These are phyloP conservation scores for Pelvicachromis taeniatus DNA, from an alignment of 2,113 vertebrate genomes.

Conservation along the genomic window DNA sequence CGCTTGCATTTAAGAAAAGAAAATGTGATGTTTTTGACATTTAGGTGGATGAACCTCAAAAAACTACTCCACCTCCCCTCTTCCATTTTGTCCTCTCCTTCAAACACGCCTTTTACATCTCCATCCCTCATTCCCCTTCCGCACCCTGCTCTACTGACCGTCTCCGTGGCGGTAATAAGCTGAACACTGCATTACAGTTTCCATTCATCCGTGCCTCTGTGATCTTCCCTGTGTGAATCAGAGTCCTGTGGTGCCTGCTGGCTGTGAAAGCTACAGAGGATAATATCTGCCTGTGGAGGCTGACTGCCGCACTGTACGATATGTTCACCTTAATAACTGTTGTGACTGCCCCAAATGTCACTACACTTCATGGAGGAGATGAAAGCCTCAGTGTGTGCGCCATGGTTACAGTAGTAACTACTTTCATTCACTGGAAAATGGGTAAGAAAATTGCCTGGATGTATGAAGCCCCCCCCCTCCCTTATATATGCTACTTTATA, in stretches of 20 bases:
- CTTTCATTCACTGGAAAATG: neutral
- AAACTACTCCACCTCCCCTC: neutral
- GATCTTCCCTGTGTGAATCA: constrained; percentile 45
- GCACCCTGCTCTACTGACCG: neutral
- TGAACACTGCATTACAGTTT: constrained; percentile 61
- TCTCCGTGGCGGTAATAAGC: constrained; percentile 37
- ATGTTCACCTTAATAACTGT: constrained; percentile 33
- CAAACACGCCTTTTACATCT: constrained; percentile 18
- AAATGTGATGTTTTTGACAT: neutral
- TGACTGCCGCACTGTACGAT: constrained; percentile 15
- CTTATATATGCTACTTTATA: neutral
- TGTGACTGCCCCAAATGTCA: neutral
- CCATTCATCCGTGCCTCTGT: constrained; percentile 53
- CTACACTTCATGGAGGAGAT: neutral
- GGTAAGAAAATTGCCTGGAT: neutral
- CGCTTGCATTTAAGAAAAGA: neutral
- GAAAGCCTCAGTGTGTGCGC: neutral
- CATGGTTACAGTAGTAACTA: neutral
- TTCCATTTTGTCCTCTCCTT: neutral
- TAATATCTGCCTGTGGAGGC: constrained; percentile 17
- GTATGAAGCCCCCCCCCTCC: neutral
- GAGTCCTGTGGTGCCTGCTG: neutral
- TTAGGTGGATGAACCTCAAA: neutral
- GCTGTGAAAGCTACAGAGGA: constrained; percentile 8
- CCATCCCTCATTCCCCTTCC: neutral